Evolutionary conservation across 2,888 invertebrate species (phyloP).

Genomic region (Ennomos erosarius): DNA sequence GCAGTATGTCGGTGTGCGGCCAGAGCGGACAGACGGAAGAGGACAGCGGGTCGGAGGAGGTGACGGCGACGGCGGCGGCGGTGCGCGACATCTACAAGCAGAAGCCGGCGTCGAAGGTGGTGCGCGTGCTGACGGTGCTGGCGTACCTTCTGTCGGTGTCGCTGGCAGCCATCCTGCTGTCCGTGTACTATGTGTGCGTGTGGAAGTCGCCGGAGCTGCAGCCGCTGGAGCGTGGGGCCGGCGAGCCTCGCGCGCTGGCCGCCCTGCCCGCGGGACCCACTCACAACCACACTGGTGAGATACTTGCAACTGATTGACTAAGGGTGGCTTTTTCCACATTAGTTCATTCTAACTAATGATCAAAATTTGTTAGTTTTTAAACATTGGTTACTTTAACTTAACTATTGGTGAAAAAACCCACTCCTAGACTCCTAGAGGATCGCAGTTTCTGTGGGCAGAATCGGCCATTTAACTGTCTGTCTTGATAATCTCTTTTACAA

Average conservation of each 20-base stretch:
- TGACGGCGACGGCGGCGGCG: slow-evolving; percentile 51
- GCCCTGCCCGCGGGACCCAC: slow-evolving; percentile 9
- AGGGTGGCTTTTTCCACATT: no score
- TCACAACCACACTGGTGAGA: slow-evolving; percentile 33
- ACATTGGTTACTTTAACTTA: no score
- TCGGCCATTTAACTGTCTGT: no score
- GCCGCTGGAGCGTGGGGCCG: slow-evolving; percentile 48
- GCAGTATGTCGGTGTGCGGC: slow-evolving; percentile 71
- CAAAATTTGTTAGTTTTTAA: no score
- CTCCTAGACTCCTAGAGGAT: no score
- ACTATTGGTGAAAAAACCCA: no score
- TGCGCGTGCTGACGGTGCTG: slow-evolving; percentile 90
- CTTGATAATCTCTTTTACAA: no score
- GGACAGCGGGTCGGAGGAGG: slow-evolving; percentile 66
- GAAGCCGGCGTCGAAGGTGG: slow-evolving; percentile 75
- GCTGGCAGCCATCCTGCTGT: slow-evolving; percentile 92
- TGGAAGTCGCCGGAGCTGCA: slow-evolving; percentile 89
- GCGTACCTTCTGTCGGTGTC: slow-evolving; percentile 94
- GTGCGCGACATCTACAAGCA: slow-evolving; percentile 69
- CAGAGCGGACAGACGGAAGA: slow-evolving; percentile 67
- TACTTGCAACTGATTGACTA: neutral
- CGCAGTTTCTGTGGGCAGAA: no score
- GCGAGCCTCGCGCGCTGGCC: slow-evolving; percentile 37
- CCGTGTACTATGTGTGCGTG: slow-evolving; percentile 92
- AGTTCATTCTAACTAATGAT: no score